These are phyloP conservation scores for Pseudomyrmex gracilis DNA, from an alignment of 1,140 invertebrate species.

Conservation along the genomic window DNA sequence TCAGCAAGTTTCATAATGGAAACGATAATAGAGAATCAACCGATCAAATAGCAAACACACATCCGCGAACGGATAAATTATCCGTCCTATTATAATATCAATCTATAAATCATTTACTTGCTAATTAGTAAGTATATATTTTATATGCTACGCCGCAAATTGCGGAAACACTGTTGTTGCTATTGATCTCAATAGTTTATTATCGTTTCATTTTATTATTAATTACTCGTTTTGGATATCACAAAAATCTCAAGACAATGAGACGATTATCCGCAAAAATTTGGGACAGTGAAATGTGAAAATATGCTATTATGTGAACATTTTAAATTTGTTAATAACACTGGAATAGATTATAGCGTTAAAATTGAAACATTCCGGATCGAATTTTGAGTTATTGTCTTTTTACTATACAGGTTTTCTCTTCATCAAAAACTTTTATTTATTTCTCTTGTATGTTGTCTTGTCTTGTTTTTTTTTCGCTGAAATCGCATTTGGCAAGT, in stretches of 20 bases:
- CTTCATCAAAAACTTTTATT: no score
- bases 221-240: constrained; percentile 51
- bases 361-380: background rate
- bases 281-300: background rate
- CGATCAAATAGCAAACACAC: constrained; percentile 42
- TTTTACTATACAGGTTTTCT: no score
- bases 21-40: constrained; percentile 44
- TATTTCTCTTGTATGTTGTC: background rate
- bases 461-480: no score
- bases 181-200: constrained; percentile 41
- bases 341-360: background rate
- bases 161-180: constrained; percentile 49
- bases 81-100: constrained; percentile 53
- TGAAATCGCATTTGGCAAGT: background rate
- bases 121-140: constrained; percentile 57
- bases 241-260: constrained; percentile 30
- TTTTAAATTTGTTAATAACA: no score
- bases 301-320: background rate
- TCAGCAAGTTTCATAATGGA: constrained; percentile 33
- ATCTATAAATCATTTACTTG: constrained; percentile 54
- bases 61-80: constrained; percentile 28
- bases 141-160: constrained; percentile 43
- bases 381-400: no score
- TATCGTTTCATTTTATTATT: constrained; percentile 57
- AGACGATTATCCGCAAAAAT: constrained; percentile 23